Base-by-base conservation (phyloP, 2,888 invertebrate genomes). In the Hemithea aestivaria region DNA sequence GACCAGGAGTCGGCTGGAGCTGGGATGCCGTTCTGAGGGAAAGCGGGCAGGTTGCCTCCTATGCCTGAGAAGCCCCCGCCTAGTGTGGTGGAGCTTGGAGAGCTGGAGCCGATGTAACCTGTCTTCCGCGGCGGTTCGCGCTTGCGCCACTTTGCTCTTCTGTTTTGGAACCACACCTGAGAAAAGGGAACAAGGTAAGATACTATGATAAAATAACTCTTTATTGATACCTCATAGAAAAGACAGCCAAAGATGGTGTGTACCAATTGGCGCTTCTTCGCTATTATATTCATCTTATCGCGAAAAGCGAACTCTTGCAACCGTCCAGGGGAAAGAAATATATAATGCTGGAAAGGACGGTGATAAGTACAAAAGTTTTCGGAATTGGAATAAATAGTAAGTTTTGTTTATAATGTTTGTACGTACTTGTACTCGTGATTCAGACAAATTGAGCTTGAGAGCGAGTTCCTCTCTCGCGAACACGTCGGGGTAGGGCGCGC, bases 401-500 rank as follows among this genome's bases (percentile, higher is more conserved):
- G 9, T 23, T 5, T 6, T 10, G 6, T 10, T 16, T 4, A 16
- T 16, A 16, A n/a, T 7, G 16, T 11, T 10, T 10, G 20, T 29
- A 52, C 51, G 11, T 61, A 87, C 88, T 77, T 88, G 88, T 49
- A 88, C 88, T 69, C 88, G 73, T 66, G 88, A 88, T 80, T 98
- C 98, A 58, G 96, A 96, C 11, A 98, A 89, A 62, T 94, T 94
- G 35, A 98, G 89, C 72, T 97, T 96, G 26, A 96, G 89, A 31
- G 98, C 98, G 39, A 98, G 84, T 71, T 97, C 97, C 73, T 98
- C 97, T 40, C 98, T 88, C 1, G 97, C 97, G 66, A 97, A 97
- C 1, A 98, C 97, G 73, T 98, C 98, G 0, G 98, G 98, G 67
- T 98, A 98, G 0, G 98, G 98, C 0, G 97, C 98, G 21, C 97